Evolutionary conservation across 2,888 invertebrate genomes (phyloP).

Genomic region (Drosophila limbata): DNA sequence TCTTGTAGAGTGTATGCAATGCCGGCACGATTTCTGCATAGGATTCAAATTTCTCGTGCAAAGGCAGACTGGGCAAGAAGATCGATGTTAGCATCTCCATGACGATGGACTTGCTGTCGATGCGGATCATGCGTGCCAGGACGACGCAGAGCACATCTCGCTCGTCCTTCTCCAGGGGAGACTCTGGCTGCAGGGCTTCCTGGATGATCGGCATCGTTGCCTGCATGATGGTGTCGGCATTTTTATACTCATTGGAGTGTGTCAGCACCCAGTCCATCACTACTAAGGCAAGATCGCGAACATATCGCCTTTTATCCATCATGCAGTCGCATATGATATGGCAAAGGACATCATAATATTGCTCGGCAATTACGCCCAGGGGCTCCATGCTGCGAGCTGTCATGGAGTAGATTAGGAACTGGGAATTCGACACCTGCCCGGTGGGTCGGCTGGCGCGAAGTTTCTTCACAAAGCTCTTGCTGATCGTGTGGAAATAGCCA

Average conservation of each 20-base stretch:
- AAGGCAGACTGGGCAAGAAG: not conserved
- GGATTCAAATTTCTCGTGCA: not conserved
- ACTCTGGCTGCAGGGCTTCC: not conserved
- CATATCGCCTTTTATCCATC: not conserved
- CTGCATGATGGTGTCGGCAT: conserved; percentile 6
- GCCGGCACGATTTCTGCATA: conserved; percentile 15
- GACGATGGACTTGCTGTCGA: not conserved
- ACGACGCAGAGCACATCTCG: conserved; percentile 10
- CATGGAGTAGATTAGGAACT: conserved; percentile 18
- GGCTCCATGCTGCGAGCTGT: conserved; percentile 30
- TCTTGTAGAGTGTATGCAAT: conserved; percentile 1
- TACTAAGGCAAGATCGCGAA: conserved; percentile 14
- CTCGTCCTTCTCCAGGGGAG: not conserved
- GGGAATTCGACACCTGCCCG: not conserved
- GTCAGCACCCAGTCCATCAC: conserved; percentile 14
- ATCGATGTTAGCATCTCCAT: not conserved
- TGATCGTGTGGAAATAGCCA: conserved; percentile 16
- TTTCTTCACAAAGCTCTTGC: conserved; percentile 6
- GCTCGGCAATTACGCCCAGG: conserved; percentile 32
- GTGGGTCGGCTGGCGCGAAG: not conserved
- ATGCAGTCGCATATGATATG: conserved; percentile 18
- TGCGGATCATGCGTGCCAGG: conserved; percentile 13
- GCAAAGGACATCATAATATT: conserved; percentile 39
- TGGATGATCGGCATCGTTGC: not conserved
- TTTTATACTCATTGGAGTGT: not conserved